Conservation (phyloP, 2,113 vertebrate genomes). For the Onychostruthus taczanowskii region DNA sequence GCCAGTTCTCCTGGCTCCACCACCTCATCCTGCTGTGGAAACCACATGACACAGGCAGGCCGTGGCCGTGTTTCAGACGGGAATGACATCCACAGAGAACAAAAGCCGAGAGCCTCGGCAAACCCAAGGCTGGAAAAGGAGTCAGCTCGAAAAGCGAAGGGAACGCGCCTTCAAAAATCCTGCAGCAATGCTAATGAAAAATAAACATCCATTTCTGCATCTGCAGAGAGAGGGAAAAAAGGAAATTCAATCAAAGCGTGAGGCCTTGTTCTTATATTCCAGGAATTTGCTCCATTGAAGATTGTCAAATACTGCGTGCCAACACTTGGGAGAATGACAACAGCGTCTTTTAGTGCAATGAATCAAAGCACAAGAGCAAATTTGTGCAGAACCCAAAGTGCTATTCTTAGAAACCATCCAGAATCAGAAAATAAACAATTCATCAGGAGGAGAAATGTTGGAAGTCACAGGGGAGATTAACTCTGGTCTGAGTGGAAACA, state of each 20-base stretch:
- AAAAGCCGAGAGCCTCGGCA: not conserved
- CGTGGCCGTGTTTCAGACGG: not conserved
- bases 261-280: slow-evolving; percentile 36
- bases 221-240: not conserved
- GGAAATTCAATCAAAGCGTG: not conserved
- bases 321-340: slow-evolving; percentile 23
- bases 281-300: slow-evolving; percentile 31
- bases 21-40: not conserved
- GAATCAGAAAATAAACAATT: slow-evolving; percentile 52
- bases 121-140: not conserved
- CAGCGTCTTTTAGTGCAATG: slow-evolving; percentile 16
- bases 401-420: slow-evolving; percentile 53
- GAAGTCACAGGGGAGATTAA: not conserved
- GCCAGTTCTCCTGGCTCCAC: not conserved
- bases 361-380: slow-evolving; percentile 36
- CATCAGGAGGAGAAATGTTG: slow-evolving; percentile 10
- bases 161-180: not conserved
- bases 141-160: not conserved
- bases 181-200: slow-evolving; percentile 2
- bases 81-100: not conserved
- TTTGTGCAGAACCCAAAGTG: not conserved
- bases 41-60: not conserved
- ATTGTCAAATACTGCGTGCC: slow-evolving; percentile 41
- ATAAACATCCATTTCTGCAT: slow-evolving; percentile 23
- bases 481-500: slow-evolving; percentile 25